Evolutionary conservation across 92 coral and sea anemone genomes (phyloP), one percentile per base, ranked within the genome.

Genomic region (Siderastrea siderea): DNA sequence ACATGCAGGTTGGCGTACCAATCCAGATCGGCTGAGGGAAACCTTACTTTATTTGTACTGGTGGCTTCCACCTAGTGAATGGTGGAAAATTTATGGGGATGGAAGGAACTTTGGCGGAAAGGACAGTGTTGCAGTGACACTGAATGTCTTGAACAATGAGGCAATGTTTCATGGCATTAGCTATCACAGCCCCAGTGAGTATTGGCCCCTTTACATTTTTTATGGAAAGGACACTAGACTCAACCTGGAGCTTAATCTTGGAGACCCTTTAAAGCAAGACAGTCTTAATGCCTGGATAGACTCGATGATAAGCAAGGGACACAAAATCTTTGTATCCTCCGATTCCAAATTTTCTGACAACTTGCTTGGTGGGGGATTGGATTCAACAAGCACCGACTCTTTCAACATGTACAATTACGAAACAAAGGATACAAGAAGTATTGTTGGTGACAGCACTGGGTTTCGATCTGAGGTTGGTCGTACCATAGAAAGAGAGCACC

Each of bases 341-440:
- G 84, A 79, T 43, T 65, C 71, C 16, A 79, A 79, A 26, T 79
- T 79, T 79, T 61, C 54, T 58, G 84, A 79, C 38, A 79, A 79
- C 43, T 79, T 79, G 62, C 54, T 79, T 61, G 82, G 82, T 1
- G 50, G 69, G 1, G 71, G 71, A 19, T 52, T 84, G 70, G 88
- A 84, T 57, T 60, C 88, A 50, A 84, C 58, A 55, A 84, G 88
- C 74, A 51, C 87, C 52, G 79, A 45, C 49, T 51, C 71, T 11
- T 85, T 90, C 74, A 78, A 49, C n/a, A 14, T 84, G 38, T 91
- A 86, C 83, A 91, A 86, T 14, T 91, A 71, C 75, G 94, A 91
- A 71, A 80, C 87, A 1, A 64, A 79, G 38, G 70, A 50, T 1
- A 90, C 90, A 54, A 90, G 83, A 58, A 47, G 86, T 47, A 67